phyloP scores from a whole-genome alignment of 2,113 vertebrate genomes.

The Tursiops truncatus region DNA sequence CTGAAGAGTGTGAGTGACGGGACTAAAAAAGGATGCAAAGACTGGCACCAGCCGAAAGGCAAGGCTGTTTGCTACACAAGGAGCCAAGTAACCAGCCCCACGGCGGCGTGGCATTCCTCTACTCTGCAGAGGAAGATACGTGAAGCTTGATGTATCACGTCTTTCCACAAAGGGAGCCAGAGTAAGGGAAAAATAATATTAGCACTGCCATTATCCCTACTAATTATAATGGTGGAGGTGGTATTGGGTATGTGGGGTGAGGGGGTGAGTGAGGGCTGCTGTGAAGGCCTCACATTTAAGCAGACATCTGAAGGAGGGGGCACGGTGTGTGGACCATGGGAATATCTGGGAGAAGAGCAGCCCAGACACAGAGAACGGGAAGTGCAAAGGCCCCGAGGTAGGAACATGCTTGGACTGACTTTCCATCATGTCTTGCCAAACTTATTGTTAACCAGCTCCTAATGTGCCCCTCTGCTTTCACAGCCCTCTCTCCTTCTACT shows the following conservation, averaged over 20 bases:
- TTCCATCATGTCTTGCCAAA: not conserved
- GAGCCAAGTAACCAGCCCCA: not conserved
- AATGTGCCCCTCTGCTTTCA: not conserved
- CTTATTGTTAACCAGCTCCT: not conserved
- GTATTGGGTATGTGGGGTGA: not conserved
- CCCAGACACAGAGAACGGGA: not conserved
- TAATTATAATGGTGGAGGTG: not conserved
- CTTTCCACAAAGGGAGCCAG: not conserved
- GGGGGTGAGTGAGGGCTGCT: not conserved
- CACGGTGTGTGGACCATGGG: too few species aligned
- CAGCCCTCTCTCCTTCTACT: not conserved
- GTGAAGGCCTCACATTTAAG: not conserved
- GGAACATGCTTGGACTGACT: not conserved
- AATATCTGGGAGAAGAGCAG: not conserved
- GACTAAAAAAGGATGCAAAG: constrained; percentile 66
- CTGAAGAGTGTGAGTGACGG: constrained; percentile 36
- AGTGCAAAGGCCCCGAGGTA: not conserved
- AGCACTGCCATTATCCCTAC: not conserved
- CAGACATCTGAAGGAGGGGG: not conserved
- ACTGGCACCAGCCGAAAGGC: constrained; percentile 42
- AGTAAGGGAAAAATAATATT: not conserved
- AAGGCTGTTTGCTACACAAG: not conserved
- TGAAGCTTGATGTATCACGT: not conserved
- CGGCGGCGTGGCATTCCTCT: constrained; percentile 31
- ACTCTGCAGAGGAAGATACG: not conserved